Conservation (phyloP, 2,113 vertebrate genomes). For the Hemiscyllium ocellatum region DNA sequence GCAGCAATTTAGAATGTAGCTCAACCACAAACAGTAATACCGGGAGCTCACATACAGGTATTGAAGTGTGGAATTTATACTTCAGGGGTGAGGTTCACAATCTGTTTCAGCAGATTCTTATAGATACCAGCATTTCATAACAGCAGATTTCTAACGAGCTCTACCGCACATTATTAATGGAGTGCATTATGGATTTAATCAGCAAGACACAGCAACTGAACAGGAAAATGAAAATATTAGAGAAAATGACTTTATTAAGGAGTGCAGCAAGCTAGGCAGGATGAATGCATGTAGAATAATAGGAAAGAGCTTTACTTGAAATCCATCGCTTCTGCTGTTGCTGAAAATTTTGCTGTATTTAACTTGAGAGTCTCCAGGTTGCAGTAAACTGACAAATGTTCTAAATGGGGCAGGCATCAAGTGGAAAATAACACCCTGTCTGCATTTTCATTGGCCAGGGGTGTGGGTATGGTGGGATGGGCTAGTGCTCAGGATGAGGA, state of each 20-base stretch:
- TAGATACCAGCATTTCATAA: not conserved
- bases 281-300: not conserved
- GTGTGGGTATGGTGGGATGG: not conserved
- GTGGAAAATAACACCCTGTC: not conserved
- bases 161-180: not conserved
- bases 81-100: not conserved
- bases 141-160: not conserved
- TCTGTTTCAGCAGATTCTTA: not conserved
- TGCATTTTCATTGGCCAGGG: not conserved
- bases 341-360: not conserved
- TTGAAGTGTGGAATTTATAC: not conserved
- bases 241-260: slow-evolving; percentile 2
- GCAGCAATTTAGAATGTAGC: not conserved
- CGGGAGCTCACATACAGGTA: not conserved
- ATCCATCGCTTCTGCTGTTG: not conserved
- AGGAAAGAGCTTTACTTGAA: not conserved
- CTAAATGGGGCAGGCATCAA: not conserved
- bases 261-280: not conserved
- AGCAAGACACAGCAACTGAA: not conserved
- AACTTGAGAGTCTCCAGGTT: not conserved
- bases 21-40: not conserved
- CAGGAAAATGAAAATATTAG: slow-evolving; percentile 7
- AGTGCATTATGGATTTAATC: not conserved
- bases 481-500: not conserved
- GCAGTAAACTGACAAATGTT: not conserved